Evolutionary conservation across 2,797 vertebrate genomes (phyloP).

Genomic region (Trichosurus vulpecula): DNA sequence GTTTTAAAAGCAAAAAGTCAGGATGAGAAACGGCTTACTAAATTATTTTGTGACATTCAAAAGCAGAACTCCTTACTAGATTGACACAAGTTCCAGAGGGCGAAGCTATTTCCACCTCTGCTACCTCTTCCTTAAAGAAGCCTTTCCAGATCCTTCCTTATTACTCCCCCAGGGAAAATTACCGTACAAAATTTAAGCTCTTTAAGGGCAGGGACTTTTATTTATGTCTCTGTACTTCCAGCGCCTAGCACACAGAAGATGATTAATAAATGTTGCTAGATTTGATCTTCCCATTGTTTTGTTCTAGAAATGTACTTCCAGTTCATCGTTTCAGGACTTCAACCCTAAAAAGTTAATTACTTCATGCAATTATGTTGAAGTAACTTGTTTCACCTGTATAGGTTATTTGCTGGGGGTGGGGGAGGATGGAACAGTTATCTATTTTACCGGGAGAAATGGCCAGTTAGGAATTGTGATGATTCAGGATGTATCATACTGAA

Average conservation of each 20-base stretch:
- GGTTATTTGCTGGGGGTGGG: not conserved
- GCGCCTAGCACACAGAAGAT: not conserved
- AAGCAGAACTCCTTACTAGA: not conserved
- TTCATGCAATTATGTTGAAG: not conserved
- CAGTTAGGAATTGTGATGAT: not conserved
- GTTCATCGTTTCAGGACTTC: not conserved
- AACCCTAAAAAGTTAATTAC: conserved; percentile 23
- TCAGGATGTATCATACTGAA: not conserved
- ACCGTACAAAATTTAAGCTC: not conserved
- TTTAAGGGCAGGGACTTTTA: not conserved
- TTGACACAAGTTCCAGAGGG: not conserved
- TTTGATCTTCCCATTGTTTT: not conserved
- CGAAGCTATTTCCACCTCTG: not conserved
- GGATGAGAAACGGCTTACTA: not conserved
- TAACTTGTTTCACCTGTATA: not conserved
- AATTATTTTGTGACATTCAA: conserved; percentile 7
- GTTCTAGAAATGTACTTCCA: not conserved
- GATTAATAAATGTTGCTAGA: not conserved
- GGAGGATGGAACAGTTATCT: not conserved
- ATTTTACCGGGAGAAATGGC: not conserved
- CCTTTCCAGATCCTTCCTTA: not conserved
- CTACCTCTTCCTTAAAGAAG: not conserved
- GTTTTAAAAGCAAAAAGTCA: conserved; percentile 30
- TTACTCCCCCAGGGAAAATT: not conserved
- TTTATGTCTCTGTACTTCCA: not conserved